Base-by-base conservation (phyloP, 2,888 invertebrate genomes). In the Spilosoma lubricipeda region DNA sequence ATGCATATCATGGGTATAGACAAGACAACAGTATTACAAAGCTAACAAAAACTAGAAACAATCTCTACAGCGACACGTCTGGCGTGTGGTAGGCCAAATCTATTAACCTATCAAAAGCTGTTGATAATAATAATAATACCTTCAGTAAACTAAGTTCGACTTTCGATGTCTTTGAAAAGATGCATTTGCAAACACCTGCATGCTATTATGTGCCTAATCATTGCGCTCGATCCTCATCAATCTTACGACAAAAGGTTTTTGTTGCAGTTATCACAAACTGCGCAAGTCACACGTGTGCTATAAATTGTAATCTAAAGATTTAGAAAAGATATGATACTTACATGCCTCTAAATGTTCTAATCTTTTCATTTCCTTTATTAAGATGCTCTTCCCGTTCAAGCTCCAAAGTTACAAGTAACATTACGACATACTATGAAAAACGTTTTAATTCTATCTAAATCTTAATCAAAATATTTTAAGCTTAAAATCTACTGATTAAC, bases 401-500 rank as follows among this genome's bases (percentile, higher is more conserved):
- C 59, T 15, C 13, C 11, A n/a, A 27, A 59, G 13, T 27, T 27
- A 15, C 59, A 59, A 59, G 15, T 59, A 13, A 27, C 27, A 59
- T 23, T 27, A 13, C 27, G 23, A 27, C 15, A 30, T 30, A 63
- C 0, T 30, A 30, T 8, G 63, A 63, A 63, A 59, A 30, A 63
- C 27, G 27, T 59, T 59, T 59, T 15, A 56, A 27, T 59, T 59
- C 5, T 59, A 27, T 27, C 27, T 59, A 27, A 59, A 59, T 59
- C 59, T 59, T 59, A 59, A 30, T 68, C 48, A 52, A 33, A 70
- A 27, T 36, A 18, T 56, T 11, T 42, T 59, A 63, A 70, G 70
- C 70, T 70, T 70, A 70, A 63, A 70, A 70, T 70, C 42, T 63
- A 27, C 20, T 70, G 63, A 70, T 70, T 70, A 70, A 70, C 20